These are phyloP conservation scores for Mustela erminea DNA, from an alignment of 2,797 vertebrate genomes.

Conservation along the genomic window DNA sequence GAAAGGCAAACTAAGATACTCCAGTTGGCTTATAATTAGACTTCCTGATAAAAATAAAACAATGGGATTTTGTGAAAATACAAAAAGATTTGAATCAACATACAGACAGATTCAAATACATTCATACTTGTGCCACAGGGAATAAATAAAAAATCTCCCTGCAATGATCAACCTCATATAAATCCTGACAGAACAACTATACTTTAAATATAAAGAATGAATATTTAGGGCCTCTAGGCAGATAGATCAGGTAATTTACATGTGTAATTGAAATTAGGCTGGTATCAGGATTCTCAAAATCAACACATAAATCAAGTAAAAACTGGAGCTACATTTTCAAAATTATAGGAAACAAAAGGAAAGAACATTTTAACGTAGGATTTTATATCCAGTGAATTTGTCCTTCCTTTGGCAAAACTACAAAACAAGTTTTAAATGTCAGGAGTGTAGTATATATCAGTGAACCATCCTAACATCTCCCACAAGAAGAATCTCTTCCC, in stretches of 20 bases:
- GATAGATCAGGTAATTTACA: background rate
- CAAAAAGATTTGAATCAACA: background rate
- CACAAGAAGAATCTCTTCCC: background rate
- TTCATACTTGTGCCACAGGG: background rate
- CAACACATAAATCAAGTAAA: background rate
- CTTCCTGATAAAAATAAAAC: background rate
- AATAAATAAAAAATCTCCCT: background rate
- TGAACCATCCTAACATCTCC: background rate
- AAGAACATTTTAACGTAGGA: background rate
- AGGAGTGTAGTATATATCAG: background rate
- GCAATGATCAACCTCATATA: background rate
- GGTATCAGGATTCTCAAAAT: slow-evolving; percentile 13
- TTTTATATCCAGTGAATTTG: background rate
- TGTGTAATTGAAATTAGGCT: background rate
- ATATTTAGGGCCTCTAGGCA: background rate
- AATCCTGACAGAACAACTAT: background rate
- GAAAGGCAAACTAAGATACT: background rate
- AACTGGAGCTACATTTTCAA: background rate
- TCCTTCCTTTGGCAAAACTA: background rate
- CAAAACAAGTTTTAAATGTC: background rate
- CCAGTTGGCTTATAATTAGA: too few relatives aligned
- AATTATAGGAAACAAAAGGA: background rate
- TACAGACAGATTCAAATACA: background rate
- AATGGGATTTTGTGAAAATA: background rate
- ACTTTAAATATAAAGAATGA: background rate